Percentiles rank a stretch among this genome's conserved stretches.
Conservation (phyloP, 2,113 vertebrate species). For the Crocuta crocuta region DNA sequence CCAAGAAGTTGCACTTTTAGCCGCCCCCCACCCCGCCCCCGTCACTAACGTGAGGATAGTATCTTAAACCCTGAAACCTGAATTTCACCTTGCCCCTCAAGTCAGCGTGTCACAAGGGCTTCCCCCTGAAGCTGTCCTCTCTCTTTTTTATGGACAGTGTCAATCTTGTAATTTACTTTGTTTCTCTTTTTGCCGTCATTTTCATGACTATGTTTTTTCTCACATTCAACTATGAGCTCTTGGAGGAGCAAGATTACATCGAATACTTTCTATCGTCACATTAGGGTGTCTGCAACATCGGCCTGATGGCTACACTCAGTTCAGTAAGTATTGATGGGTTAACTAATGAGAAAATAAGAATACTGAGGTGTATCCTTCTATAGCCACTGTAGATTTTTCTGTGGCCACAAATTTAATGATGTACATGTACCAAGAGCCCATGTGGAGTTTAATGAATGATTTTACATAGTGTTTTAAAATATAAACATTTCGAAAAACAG, state of each 20-base stretch:
- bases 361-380: not conserved
- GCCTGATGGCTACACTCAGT: not conserved
- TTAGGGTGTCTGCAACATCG: not conserved
- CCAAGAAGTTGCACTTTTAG: not conserved
- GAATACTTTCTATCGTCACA: not conserved
- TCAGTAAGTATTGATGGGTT: not conserved
- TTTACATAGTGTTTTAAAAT: slow-evolving; percentile 41
- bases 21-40: accelerated
- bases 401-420: not conserved
- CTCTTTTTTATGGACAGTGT: not conserved
- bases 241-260: not conserved
- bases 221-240: not conserved
- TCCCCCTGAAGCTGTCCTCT: not conserved
- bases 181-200: not conserved
- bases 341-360: not conserved
- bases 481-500: slow-evolving; percentile 62
- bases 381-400: not conserved
- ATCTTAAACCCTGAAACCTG: not conserved
- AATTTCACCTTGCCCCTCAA: not conserved
- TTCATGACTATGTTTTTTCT: not conserved
- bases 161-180: not conserved
- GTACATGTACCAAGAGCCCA: not conserved
- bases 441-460: slow-evolving; percentile 10
- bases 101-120: not conserved
- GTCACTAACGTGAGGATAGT: not conserved